Conservation (phyloP, 1,140 invertebrate genomes). For the Bicyclus anynana region DNA sequence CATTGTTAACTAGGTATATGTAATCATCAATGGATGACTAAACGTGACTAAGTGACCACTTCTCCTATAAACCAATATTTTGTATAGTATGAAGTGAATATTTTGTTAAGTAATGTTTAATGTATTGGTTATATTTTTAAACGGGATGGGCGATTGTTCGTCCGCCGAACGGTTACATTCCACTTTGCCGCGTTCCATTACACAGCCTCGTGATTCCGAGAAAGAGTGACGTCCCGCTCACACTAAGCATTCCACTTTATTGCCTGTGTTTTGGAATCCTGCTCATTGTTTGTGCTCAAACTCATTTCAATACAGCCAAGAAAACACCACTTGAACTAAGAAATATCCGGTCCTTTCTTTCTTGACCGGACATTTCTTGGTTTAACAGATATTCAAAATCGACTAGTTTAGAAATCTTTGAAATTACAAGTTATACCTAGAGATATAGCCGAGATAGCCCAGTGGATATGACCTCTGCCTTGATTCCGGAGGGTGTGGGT, state of each 20-base stretch:
- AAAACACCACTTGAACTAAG: conserved; percentile 44
- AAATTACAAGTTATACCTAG: too few species aligned
- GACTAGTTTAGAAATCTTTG: too few species aligned
- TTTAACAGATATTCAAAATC: too few species aligned
- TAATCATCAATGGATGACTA: too few species aligned
- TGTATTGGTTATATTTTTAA: conserved; percentile 34
- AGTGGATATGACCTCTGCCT: too few species aligned
- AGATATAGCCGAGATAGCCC: too few species aligned
- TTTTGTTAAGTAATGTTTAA: conserved; percentile 8
- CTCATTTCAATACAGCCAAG: conserved; percentile 64
- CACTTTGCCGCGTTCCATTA: conserved; percentile 65
- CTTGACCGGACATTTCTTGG: too few species aligned
- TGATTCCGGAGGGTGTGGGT: too few species aligned
- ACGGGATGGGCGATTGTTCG: conserved; percentile 38
- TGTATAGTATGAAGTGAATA: background rate
- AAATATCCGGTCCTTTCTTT: conserved; percentile 57
- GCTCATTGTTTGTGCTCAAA: conserved; percentile 66
- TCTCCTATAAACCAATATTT: too few species aligned
- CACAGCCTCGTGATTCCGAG: conserved; percentile 63
- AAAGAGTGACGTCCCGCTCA: conserved; percentile 65
- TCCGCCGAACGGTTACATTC: conserved; percentile 58
- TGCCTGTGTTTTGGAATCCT: conserved; percentile 69
- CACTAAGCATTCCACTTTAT: conserved; percentile 60
- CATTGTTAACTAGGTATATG: too few species aligned
- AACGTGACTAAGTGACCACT: too few species aligned